phyloP scores from a whole-genome alignment of 92 coral and sea anemone species.

The Epizoanthus rinbou region DNA sequence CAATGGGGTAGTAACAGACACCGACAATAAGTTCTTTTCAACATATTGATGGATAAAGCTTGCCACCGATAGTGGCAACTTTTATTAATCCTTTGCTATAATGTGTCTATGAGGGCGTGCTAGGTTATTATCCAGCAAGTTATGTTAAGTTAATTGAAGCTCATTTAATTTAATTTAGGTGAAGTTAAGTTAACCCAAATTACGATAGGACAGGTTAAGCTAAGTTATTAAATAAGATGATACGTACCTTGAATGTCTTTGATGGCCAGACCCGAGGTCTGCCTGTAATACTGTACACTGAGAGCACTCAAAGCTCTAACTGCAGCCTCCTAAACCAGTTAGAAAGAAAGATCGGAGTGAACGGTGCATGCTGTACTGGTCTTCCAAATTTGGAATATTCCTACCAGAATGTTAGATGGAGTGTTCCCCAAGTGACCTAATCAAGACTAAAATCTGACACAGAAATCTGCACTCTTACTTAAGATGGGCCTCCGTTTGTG shows the following conservation, averaged over 20 bases:
- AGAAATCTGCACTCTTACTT: no score
- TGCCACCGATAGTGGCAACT: background rate
- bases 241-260: slow-evolving; percentile 75
- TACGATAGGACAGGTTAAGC: background rate
- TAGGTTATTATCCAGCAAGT: no score
- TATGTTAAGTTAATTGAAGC: no score
- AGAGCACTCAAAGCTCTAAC: slow-evolving; percentile 84
- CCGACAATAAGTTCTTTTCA: background rate
- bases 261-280: slow-evolving; percentile 62
- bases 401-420: no score
- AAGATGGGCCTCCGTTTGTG: no score
- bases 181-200: no score
- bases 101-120: no score
- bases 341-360: background rate
- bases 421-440: no score
- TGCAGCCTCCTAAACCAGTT: slow-evolving; percentile 73
- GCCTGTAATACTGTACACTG: slow-evolving; percentile 69
- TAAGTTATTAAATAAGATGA: background rate
- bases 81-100: no score
- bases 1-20: background rate
- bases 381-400: background rate
- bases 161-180: no score
- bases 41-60: background rate
- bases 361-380: background rate
- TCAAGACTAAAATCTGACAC: no score